Evolutionary conservation across 2,113 vertebrate genomes (phyloP).

Genomic region (Scalopus aquaticus): DNA sequence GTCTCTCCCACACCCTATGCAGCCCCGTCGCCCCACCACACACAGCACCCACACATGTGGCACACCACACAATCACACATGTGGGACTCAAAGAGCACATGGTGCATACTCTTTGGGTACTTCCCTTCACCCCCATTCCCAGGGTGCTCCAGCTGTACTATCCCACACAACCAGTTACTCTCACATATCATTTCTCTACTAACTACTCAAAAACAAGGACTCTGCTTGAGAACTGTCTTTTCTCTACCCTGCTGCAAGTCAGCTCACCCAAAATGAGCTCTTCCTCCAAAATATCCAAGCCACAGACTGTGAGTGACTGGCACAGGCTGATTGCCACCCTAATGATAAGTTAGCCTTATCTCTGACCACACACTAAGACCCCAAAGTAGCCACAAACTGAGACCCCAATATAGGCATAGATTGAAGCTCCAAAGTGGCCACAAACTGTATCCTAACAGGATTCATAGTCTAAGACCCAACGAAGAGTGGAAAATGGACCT

Average conservation of each 20-base stretch:
- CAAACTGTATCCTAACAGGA: background rate
- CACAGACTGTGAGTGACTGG: background rate
- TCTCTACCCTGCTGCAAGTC: background rate
- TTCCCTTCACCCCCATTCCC: background rate
- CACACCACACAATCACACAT: background rate
- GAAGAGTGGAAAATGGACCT: background rate
- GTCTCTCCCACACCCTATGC: constrained; percentile 56
- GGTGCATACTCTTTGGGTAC: rapidly evolving
- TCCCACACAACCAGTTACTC: background rate
- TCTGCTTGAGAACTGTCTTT: background rate
- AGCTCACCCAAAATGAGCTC: background rate
- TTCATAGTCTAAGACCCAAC: background rate
- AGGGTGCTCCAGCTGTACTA: background rate
- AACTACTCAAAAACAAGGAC: background rate
- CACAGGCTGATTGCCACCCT: background rate
- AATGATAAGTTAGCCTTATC: background rate
- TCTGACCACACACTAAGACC: background rate
- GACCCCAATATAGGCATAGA: background rate
- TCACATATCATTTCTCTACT: background rate
- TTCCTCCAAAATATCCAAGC: background rate
- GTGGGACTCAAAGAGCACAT: background rate
- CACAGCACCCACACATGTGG: background rate
- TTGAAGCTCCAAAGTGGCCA: background rate
- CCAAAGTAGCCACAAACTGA: background rate
- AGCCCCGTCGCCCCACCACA: background rate